Percentiles rank a stretch among this genome's conserved stretches.
Evolutionary conservation across 1,140 invertebrate species (phyloP).

Genomic region (Paralvinella palmiformis): DNA sequence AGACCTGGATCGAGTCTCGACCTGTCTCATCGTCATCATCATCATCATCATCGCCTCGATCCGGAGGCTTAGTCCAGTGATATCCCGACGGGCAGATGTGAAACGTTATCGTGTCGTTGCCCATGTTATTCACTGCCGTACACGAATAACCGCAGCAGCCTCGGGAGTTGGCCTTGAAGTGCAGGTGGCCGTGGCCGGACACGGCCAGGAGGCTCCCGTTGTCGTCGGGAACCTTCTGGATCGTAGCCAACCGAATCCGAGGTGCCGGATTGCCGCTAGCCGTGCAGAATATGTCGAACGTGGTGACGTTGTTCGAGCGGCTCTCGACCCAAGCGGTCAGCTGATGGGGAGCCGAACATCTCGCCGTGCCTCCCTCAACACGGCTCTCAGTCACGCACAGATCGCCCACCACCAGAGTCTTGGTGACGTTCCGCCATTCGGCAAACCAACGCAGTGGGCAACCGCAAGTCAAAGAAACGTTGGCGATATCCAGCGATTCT

Average conservation of each 20-base stretch:
- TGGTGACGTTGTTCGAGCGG: not conserved
- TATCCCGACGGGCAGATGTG: not conserved
- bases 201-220: not conserved
- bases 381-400: too few relatives aligned
- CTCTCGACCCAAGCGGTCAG: not conserved
- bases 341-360: too few relatives aligned
- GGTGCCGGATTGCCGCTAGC: not conserved
- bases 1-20: not conserved
- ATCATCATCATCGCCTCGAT: constrained; percentile 3
- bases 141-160: not conserved
- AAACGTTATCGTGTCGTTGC: not conserved
- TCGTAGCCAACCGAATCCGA: not conserved
- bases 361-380: too few relatives aligned
- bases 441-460: constrained; percentile 2
- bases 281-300: not conserved
- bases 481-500: not conserved
- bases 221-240: not conserved
- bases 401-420: not conserved
- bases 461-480: constrained; percentile 6
- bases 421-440: too few relatives aligned
- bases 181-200: not conserved
- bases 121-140: not conserved
- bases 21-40: not conserved
- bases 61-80: not conserved
- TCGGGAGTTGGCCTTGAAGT: not conserved